Evolutionary conservation across 2,888 invertebrate species (phyloP), one percentile per base, ranked within the genome.

Genomic region (Lucinisca nassula): DNA sequence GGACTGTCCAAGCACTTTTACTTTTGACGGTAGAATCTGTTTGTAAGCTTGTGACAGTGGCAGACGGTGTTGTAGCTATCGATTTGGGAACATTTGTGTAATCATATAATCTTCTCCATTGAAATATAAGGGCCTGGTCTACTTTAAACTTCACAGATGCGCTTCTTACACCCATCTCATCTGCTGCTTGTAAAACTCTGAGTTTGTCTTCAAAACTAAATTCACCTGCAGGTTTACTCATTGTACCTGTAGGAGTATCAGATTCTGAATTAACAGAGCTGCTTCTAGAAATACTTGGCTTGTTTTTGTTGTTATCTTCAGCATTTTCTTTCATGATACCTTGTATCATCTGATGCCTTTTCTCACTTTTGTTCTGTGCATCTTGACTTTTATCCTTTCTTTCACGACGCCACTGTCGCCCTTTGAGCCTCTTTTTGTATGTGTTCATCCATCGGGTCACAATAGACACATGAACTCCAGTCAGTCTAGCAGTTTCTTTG

Each of bases 401-500:
- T 4, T 32, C 67, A 1, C 10, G 2, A n/a, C 17, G 1, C 12
- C 35, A 67, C 35, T 67, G 35, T 21, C 21, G 32, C 21, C 24
- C 35, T 21, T 67, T 67, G 2, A 67, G 35, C 24, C 21, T 67
- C 67, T 67, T 67, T 35, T 35, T 67, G 67, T 35, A 67, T 4
- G n/a, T 30, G 1, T 67, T 24, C 21, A 61, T 81, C 90, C 90
- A 90, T 73, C 90, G 61, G 35, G 74, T 80, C 14, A 90, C 87
- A 85, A 87, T 90, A 40, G 85, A 81, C 21, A 83, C n/a, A 30
- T 85, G 90, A 72, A 90, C 82, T 55, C 82, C 85, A 32, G 85
- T 38, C 75, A 81, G 73, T 30, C 49, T 24, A 3, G 84, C 45
- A 14, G 90, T 77, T 40, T 51, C 58, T 67, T 84, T 90, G 8